Conservation (phyloP, 37 sponge, comb jelly and placozoan species). For the Chondrilla cf. caribensis region DNA sequence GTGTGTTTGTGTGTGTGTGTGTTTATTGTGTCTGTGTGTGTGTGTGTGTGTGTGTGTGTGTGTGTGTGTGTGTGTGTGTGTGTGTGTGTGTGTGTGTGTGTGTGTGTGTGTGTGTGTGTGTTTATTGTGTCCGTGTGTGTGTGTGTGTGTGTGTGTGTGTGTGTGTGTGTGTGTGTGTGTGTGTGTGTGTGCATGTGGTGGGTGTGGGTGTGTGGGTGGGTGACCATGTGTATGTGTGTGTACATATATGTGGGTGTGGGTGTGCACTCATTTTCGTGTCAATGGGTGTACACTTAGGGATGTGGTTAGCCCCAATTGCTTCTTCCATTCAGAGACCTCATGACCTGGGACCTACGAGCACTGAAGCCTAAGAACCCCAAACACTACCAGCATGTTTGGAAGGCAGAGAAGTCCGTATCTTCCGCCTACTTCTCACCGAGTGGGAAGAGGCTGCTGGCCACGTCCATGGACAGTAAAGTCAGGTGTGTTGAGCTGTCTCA, state of each 20-base stretch:
- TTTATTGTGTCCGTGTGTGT: too few relatives aligned
- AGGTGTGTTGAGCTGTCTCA: neutral
- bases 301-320: neutral
- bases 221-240: too few relatives aligned
- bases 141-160: too few relatives aligned
- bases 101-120: too few relatives aligned
- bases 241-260: neutral
- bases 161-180: too few relatives aligned
- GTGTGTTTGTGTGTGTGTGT: too few relatives aligned
- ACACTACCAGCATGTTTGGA: neutral
- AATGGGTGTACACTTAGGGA: neutral
- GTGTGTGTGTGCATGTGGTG: too few relatives aligned
- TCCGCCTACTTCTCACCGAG: conserved; percentile 7
- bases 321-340: neutral
- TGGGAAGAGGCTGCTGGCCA: neutral
- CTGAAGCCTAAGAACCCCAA: neutral
- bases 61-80: too few relatives aligned
- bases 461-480: conserved; percentile 17
- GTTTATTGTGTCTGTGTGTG: too few relatives aligned
- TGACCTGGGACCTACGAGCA: conserved; percentile 3
- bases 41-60: too few relatives aligned
- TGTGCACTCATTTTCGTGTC: neutral
- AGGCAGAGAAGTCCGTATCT: neutral
- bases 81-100: too few relatives aligned
- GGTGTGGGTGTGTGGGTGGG: too few relatives aligned